Evolutionary conservation across 1,140 invertebrate species (phyloP).

Genomic region (Drosophila yakuba): DNA sequence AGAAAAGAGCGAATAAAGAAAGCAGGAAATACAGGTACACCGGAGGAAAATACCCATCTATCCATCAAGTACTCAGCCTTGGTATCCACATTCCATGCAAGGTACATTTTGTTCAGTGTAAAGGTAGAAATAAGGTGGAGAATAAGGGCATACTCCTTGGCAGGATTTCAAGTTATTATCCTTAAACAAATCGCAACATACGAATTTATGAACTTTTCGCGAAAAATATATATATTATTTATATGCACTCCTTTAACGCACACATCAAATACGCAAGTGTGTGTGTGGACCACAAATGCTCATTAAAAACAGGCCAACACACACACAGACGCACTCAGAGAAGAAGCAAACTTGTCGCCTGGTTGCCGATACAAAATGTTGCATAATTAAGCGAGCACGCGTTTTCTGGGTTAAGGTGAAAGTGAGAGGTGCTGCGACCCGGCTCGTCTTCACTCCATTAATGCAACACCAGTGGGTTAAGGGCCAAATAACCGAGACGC

Average conservation of each 20-base stretch:
- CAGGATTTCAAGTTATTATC: slow-evolving; percentile 49
- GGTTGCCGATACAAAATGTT: slow-evolving; percentile 60
- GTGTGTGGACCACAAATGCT: slow-evolving; percentile 28
- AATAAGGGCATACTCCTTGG: background rate
- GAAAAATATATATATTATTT: slow-evolving; percentile 47
- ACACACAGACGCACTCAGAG: background rate
- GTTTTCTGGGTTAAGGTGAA: slow-evolving; percentile 62
- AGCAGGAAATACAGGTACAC: slow-evolving; percentile 7
- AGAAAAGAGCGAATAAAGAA: slow-evolving; percentile 13
- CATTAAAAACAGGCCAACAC: slow-evolving; percentile 54
- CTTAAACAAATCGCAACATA: slow-evolving; percentile 69
- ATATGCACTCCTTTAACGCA: slow-evolving; percentile 31
- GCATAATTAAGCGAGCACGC: slow-evolving; percentile 65
- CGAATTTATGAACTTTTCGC: slow-evolving; percentile 74
- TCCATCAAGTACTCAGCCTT: too few species aligned
- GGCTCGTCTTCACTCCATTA: slow-evolving; percentile 52
- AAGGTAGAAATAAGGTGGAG: background rate
- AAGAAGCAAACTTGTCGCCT: slow-evolving; percentile 39
- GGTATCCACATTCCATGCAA: too few species aligned
- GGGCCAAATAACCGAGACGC: slow-evolving; percentile 46
- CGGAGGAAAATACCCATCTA: background rate
- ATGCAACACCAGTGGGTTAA: slow-evolving; percentile 42
- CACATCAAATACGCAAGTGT: background rate
- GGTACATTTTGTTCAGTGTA: background rate
- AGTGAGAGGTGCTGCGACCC: slow-evolving; percentile 8